Evolutionary conservation across 2,888 invertebrate species (phyloP), one percentile per base, ranked within the genome.

Genomic region (Caenorhabditis sp.): DNA sequence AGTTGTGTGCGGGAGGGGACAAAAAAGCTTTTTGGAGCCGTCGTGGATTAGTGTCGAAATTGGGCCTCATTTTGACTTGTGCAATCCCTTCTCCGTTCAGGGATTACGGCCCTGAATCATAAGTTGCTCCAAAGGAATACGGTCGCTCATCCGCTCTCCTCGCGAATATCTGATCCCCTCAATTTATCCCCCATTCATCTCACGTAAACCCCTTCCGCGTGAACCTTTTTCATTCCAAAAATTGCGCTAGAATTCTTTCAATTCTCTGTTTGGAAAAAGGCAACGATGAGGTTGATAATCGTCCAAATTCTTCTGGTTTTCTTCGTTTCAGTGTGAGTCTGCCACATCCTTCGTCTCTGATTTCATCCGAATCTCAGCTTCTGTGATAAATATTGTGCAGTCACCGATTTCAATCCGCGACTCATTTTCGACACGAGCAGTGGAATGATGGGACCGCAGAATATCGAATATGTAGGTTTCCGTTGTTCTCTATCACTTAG

Each of bases 11-110:
- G 17, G 5, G n/a, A 24, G 30, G 17, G 43, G 37, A 26, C 30
- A 46, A 48, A 50, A 68, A 50, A 61, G 43, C 52, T 43, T 59
- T 59, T 68, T 48, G 22, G 39, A n/a, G 30, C 17, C 15, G 15
- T 41, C 43, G 8, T 63, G 58, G 66, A 66, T 66, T 66, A 66
- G 50, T 48, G 32, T 46, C 65, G 43, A 65, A 65, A 55, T 65
- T 65, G 46, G 35, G n/a, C 26, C 48, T 56, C 65, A 65, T 65
- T 65, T 55, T 46, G 30, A 53, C 43, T 53, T 37, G 55, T 41
- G 37, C 15, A 9, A 24, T 45, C 27, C 26, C 24, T 26, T n/a
- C 53, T 37, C 46, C 56, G 46, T 46, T 55, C 55, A 37, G n/a
- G 65, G 65, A 65, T 65, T 65, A 65, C 20, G 43, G 0, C 9